Base-by-base conservation (phyloP, 2,888 invertebrate species). In the Azorinus chamasolen region DNA sequence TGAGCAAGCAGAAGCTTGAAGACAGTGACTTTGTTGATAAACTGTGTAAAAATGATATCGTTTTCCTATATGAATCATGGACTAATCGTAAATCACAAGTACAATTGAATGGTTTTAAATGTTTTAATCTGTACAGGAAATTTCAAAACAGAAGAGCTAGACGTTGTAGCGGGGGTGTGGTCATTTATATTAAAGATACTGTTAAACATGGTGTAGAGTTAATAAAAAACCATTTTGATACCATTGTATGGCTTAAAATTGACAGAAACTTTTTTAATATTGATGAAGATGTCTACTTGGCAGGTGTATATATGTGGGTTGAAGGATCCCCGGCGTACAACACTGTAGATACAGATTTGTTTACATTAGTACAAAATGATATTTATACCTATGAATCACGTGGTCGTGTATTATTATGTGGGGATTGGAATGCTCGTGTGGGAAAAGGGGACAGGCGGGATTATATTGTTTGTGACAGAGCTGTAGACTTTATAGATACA, bases 291-390 rank as follows among this genome's bases (percentile, higher is more conserved):
- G 37, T 50, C 12, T 61, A 50, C 50, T 25, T 61, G 14, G 14
- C 25, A 12, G 48, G 37, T 14, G 22, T 61, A 16, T 51, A 65
- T 55, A n/a, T 73, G 24, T 65, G 65, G 73, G n/a, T 55, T 22
- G 58, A 58, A 14, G 12, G 18, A 48, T 61, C 61, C 2, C 61
- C 61, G 10, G 16, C 16, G 2, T 8, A 10, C 10, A 61, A 61
- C 37, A n/a, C 27, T 10, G 22, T 48, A 12, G 27, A 61, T n/a
- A 20, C 37, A 18, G 61, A 61, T 25, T 22, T 61, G 6, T 61
- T 48, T 48, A 8, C 27, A 45, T n/a, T 4, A 6, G 22, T 61
- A 27, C 25, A 61, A 61, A 27, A 39, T 12, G 61, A 61, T 32
- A 25, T 61, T 27, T n/a, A 46, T 46, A 12, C 45, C 27, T 61